Percentiles rank a stretch among this genome's conserved stretches.
phyloP scores from a whole-genome alignment of 1,140 invertebrate genomes.

The Idris sp. region DNA sequence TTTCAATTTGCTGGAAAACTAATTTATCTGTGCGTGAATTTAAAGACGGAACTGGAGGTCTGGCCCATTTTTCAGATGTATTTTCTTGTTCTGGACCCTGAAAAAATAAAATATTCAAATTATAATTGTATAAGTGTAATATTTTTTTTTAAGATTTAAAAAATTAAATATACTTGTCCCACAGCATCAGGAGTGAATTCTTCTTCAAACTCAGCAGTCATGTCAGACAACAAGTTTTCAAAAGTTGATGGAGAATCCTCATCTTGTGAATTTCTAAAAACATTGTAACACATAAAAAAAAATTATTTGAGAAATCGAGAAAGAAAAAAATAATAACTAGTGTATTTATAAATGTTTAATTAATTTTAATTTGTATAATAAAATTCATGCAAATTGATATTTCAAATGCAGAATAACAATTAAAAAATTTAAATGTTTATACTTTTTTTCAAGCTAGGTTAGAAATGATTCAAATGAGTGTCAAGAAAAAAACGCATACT shows the following conservation, averaged over 20 bases:
- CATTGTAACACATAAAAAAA: not conserved
- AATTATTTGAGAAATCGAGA: constrained; percentile 8
- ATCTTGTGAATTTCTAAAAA: constrained; percentile 57
- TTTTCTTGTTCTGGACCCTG: constrained; percentile 84
- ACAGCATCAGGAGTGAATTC: constrained; percentile 67
- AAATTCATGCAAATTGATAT: too few species aligned
- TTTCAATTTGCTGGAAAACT: constrained; percentile 93
- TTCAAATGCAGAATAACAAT: not conserved
- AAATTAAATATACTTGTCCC: constrained; percentile 64
- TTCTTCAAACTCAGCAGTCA: constrained; percentile 79
- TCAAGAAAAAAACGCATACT: constrained; percentile 41
- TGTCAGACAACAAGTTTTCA: constrained; percentile 81
- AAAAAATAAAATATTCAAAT: constrained; percentile 23
- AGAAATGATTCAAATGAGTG: not conserved
- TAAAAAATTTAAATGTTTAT: not conserved
- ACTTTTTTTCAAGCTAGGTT: constrained; percentile 12
- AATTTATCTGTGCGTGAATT: constrained; percentile 84
- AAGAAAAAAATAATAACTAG: too few species aligned
- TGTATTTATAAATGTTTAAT: too few species aligned
- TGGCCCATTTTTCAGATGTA: constrained; percentile 82
- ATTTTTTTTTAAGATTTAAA: not conserved
- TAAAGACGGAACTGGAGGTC: constrained; percentile 84
- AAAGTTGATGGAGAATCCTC: constrained; percentile 81
- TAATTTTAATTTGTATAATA: not conserved
- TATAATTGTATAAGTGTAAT: constrained; percentile 1